A percentile compares a stretch with the other conserved stretches of the same genome.
Evolutionary conservation across 2,888 invertebrate species (phyloP).

Genomic region (Hyalella azteca): DNA sequence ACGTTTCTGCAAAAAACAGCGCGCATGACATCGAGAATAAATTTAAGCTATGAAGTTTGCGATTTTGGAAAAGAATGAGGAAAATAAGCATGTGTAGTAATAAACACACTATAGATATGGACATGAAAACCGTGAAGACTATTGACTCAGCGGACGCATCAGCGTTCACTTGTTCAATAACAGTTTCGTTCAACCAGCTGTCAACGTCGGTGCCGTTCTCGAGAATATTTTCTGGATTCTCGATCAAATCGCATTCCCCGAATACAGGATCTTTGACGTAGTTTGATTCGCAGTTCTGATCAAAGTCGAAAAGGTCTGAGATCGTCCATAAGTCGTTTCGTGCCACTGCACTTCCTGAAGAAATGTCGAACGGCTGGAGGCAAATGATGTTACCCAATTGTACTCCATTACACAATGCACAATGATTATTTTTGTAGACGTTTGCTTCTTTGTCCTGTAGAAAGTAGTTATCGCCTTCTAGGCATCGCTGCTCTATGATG

Average conservation of each 20-base stretch:
- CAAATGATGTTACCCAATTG: background rate
- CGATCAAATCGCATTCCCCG: background rate
- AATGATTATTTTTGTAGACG: slow-evolving; percentile 26
- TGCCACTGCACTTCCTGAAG: background rate
- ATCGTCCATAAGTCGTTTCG: slow-evolving; percentile 1
- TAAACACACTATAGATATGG: slow-evolving; percentile 62
- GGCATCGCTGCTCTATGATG: background rate
- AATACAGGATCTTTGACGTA: background rate
- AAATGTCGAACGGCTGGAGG: background rate
- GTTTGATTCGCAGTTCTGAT: background rate
- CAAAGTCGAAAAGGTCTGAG: slow-evolving; percentile 9
- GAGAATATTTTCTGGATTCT: background rate
- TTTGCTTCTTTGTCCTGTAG: slow-evolving; percentile 9
- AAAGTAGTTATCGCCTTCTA: background rate
- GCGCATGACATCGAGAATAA: slow-evolving; percentile 63
- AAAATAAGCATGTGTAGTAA: slow-evolving; percentile 62
- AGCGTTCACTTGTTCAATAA: background rate
- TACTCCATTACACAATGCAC: slow-evolving; percentile 6
- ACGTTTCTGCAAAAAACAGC: slow-evolving; percentile 63
- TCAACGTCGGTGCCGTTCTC: background rate
- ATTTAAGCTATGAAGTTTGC: slow-evolving; percentile 64
- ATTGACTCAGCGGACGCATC: slow-evolving; percentile 39
- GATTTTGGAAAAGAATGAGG: slow-evolving; percentile 60
- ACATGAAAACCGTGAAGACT: slow-evolving; percentile 44
- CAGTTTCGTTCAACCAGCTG: background rate